Percentiles rank a stretch among this genome's conserved stretches.
These are phyloP conservation scores for Barbus barbus DNA, from an alignment of 2,113 vertebrate genomes.

Conservation along the genomic window DNA sequence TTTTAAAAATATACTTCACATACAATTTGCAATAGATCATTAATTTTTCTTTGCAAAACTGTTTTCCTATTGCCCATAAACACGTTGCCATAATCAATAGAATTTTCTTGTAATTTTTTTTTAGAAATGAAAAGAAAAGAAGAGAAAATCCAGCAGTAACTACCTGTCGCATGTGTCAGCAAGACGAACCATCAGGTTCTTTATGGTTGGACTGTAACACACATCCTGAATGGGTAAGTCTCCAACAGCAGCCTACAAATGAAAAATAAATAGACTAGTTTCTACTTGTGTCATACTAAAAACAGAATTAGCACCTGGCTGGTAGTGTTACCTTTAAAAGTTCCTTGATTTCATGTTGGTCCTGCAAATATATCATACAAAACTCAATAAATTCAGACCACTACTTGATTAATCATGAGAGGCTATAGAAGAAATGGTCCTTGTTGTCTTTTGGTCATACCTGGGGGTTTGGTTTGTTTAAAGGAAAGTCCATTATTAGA, in stretches of 20 bases:
- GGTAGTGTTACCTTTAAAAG: conserved; percentile 83
- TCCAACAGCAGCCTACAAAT: conserved; percentile 78
- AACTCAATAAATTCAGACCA: background rate
- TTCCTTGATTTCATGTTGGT: conserved; percentile 74
- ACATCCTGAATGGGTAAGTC: conserved; percentile 81
- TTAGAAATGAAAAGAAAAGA: no score
- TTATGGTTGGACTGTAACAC: conserved; percentile 75
- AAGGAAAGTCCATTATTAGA: conserved; percentile 86
- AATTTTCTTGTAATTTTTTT: no score
- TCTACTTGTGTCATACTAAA: background rate
- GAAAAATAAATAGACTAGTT: background rate
- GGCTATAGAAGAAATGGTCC: background rate
- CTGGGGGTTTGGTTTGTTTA: conserved; percentile 73
- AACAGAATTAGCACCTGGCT: background rate
- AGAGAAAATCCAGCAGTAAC: background rate
- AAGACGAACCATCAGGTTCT: conserved; percentile 83
- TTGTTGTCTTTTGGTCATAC: conserved; percentile 54
- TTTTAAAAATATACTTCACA: no score
- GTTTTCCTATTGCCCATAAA: no score
- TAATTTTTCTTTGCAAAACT: no score
- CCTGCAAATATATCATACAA: conserved; percentile 67
- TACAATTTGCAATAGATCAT: no score
- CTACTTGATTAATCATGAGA: background rate
- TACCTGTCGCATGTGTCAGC: conserved; percentile 85
- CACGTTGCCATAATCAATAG: no score